Evolutionary conservation across 2,797 vertebrate genomes (phyloP), one percentile per base, ranked within the genome.

Genomic region (Vultur gryphus): DNA sequence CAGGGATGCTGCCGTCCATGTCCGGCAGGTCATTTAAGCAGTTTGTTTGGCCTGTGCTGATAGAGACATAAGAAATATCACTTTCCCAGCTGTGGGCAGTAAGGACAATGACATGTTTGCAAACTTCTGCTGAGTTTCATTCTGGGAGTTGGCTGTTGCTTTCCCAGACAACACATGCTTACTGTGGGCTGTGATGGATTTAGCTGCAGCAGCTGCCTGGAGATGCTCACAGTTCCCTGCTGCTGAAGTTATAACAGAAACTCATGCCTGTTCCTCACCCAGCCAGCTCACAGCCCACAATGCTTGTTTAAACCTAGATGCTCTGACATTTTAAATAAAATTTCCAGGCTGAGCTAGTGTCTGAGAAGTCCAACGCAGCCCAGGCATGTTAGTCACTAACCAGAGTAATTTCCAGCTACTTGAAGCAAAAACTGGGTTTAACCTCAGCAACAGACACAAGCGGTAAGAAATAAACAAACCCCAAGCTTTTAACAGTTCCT

Each of bases 1-100:
- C 97, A 7, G 98, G 98, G 46, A 98, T 98, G 64, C 97, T 98
- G 83, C 97, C 97, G 25, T 98, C 98, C 13, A 97, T 97, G 95
- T 98, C 98, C 5, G 99, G 99, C 25, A 98, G 98, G 97, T 99
- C 99, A 89, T 98, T 95, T 43, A 99, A 90, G 96, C 99, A 99
- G 90, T 97, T 98, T 33, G 98, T 98, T 87, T 97, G 98, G 39
- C 98, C 98, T 97, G 98, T 92, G 84, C 99, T 99, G 97, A 43
- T 51, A 96, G 64, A 94, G 51, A 94, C 90, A 86, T 14, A 35
- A 87, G 13, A 64, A 90, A 86, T 89, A 84, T 90, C 83, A 96
- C 91, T 93, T 91, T 93, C 65, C 97, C 91, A 95, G 93, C 91
- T 96, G 93, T 59, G 86, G 90, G 70, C 64, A 96, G 84, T 33